Evolutionary conservation across 1,140 invertebrate species (phyloP).

Genomic region (Eriosoma lanigerum): DNA sequence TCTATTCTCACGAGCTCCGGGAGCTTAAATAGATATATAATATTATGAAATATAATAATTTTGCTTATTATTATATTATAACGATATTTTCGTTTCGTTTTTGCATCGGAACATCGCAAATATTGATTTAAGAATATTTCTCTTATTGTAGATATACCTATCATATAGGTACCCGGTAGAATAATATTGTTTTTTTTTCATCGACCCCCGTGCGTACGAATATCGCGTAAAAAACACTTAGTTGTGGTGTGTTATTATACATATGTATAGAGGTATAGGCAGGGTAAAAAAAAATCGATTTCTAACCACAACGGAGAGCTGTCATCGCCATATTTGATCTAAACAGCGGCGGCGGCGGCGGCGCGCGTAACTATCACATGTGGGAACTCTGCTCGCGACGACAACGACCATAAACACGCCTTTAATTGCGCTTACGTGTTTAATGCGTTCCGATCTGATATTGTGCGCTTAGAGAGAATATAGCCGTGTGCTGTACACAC

Average conservation of each 20-base stretch:
- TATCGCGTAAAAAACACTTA: not conserved
- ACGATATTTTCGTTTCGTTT: too few species aligned
- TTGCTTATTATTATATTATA: too few species aligned
- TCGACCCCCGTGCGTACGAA: not conserved
- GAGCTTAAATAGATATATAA: too few species aligned
- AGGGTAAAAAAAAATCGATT: constrained; percentile 9
- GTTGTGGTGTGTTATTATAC: not conserved
- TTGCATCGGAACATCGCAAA: too few species aligned
- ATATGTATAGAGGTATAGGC: not conserved
- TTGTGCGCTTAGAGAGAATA: not conserved
- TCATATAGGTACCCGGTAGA: too few species aligned
- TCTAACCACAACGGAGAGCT: not conserved
- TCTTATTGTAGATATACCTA: too few species aligned
- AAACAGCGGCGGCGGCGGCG: constrained; percentile 29
- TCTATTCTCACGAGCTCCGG: too few species aligned
- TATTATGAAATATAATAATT: too few species aligned
- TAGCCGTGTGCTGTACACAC: too few species aligned
- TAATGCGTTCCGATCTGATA: constrained; percentile 11
- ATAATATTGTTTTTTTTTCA: not conserved
- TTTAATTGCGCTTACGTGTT: constrained; percentile 49
- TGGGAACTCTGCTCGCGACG: not conserved
- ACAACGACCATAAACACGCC: constrained; percentile 19
- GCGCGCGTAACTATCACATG: constrained; percentile 17
- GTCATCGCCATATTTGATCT: constrained; percentile 46
- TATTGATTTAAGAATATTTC: too few species aligned